Percentiles rank a stretch among this genome's conserved stretches.
Conservation (phyloP, 2,797 vertebrate genomes). For the Chromobotia macracanthus region DNA sequence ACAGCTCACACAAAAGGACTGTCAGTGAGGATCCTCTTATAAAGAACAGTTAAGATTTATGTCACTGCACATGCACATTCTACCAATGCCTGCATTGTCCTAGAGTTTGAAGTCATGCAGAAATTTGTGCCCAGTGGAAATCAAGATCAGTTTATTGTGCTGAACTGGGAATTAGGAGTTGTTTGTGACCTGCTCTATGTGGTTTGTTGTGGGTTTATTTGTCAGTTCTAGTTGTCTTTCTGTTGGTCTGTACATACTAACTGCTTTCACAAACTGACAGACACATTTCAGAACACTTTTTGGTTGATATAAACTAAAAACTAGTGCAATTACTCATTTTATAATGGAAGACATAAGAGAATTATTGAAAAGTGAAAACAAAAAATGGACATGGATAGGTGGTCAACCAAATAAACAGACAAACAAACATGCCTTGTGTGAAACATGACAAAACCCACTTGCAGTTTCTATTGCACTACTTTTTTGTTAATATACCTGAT, state of each 20-base stretch:
- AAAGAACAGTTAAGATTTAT: background rate
- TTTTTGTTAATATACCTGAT: no score
- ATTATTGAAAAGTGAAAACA: background rate
- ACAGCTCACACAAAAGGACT: background rate
- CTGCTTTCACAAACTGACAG: background rate
- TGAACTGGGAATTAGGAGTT: constrained; percentile 54
- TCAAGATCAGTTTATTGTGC: constrained; percentile 70
- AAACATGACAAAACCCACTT: no score
- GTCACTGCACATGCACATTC: background rate
- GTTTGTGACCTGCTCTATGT: constrained; percentile 61
- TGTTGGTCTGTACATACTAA: background rate
- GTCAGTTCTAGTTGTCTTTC: constrained; percentile 31
- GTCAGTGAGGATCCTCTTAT: background rate
- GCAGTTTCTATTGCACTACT: no score
- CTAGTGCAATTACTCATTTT: background rate
- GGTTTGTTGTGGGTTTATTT: constrained; percentile 64
- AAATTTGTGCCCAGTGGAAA: constrained; percentile 58
- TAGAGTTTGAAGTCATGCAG: constrained; percentile 58
- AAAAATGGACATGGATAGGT: no score
- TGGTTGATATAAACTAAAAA: background rate
- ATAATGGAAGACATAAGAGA: background rate
- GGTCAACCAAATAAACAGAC: background rate
- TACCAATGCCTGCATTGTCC: constrained; percentile 9
- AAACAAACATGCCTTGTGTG: background rate
- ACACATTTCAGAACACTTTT: background rate